A percentile compares a stretch with the other conserved stretches of the same genome.
Evolutionary conservation across 2,888 invertebrate genomes (phyloP).

Genomic region (Ernsta delagoae): DNA sequence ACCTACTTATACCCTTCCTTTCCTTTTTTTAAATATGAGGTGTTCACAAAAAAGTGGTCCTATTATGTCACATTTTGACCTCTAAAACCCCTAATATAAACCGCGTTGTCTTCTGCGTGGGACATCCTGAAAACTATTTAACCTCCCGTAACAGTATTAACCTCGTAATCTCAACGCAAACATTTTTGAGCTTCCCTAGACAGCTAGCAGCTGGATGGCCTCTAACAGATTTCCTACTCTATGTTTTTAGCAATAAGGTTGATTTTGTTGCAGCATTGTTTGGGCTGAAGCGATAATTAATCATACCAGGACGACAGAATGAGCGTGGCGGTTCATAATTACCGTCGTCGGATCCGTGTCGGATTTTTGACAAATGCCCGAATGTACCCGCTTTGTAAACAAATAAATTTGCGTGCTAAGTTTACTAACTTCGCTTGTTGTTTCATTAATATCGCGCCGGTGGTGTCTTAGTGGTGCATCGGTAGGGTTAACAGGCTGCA

Average conservation of each 20-base stretch:
- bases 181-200: slow-evolving; percentile 3
- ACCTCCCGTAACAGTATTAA: slow-evolving; percentile 12
- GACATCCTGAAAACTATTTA: neutral
- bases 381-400: slow-evolving; percentile 22
- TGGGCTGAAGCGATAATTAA: slow-evolving; percentile 13
- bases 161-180: slow-evolving; percentile 16
- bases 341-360: slow-evolving; percentile 30
- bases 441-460: slow-evolving; percentile 1
- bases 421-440: neutral
- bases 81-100: neutral
- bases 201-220: neutral
- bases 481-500: neutral
- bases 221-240: neutral
- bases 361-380: slow-evolving; percentile 33
- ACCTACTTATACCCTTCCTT: too few relatives aligned
- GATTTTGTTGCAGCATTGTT: neutral
- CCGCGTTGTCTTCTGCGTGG: neutral
- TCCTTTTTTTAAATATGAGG: too few relatives aligned
- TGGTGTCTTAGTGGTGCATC: neutral
- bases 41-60: too few relatives aligned
- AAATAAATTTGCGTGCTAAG: slow-evolving; percentile 20
- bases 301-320: slow-evolving; percentile 27
- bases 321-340: slow-evolving; percentile 29
- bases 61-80: neutral
- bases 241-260: neutral